Conservation (phyloP, 2,113 vertebrate genomes). For the Empidonax traillii region DNA sequence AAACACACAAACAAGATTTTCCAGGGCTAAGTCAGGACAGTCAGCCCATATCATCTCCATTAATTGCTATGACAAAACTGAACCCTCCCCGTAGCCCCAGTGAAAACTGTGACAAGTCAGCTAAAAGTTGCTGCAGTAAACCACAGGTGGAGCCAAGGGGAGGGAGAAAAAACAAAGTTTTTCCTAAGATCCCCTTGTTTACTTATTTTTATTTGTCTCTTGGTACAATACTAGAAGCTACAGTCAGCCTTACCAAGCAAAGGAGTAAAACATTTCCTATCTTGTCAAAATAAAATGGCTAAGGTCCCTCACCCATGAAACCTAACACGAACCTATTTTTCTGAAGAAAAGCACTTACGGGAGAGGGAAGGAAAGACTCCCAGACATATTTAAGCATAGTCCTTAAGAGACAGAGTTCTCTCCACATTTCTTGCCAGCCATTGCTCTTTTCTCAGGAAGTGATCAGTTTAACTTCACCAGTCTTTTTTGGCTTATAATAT, state of each 20-base stretch:
- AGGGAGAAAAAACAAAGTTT: too few relatives aligned
- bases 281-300: neutral
- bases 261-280: neutral
- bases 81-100: neutral
- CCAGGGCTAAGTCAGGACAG: slow-evolving; percentile 47
- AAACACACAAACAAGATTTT: slow-evolving; percentile 52
- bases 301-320: neutral
- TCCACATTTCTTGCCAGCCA: neutral
- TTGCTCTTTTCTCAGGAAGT: neutral
- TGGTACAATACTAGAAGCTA: neutral
- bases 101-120: neutral
- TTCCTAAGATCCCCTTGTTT: neutral
- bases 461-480: neutral
- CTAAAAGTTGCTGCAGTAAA: neutral
- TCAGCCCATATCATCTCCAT: neutral
- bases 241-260: neutral
- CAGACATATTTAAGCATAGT: neutral
- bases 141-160: neutral
- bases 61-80: neutral
- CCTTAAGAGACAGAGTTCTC: neutral
- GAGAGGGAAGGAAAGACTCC: neutral
- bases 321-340: fast-evolving
- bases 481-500: neutral
- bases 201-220: neutral
- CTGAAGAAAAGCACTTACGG: neutral